Percentiles rank a stretch among this genome's conserved stretches.
phyloP scores from a whole-genome alignment of 2,888 invertebrate species.

The Hyposoter didymator region DNA sequence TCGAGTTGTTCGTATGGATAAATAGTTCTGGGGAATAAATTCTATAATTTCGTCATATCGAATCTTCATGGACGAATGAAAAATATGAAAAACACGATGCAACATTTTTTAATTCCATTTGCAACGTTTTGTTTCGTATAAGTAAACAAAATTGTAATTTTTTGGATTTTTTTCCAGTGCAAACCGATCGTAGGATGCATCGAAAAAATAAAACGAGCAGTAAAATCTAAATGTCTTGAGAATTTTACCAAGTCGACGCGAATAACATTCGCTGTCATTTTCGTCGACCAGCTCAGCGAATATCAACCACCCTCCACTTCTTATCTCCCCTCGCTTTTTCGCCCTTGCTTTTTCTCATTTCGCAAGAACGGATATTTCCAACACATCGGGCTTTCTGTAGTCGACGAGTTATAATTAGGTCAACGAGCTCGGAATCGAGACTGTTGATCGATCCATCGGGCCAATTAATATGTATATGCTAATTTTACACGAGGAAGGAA shows the following conservation, averaged over 20 bases:
- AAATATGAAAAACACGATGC: not conserved
- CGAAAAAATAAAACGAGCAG: not conserved
- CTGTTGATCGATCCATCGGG: conserved; percentile 52
- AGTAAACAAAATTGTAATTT: not conserved
- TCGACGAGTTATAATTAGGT: conserved; percentile 60
- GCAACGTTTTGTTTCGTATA: not conserved
- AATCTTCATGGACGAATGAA: not conserved
- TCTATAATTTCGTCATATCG: not conserved
- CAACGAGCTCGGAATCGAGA: conserved; percentile 62
- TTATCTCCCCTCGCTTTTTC: not conserved
- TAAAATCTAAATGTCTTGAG: not conserved
- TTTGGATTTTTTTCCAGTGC: not conserved
- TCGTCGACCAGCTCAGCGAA: not conserved
- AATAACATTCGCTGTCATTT: not conserved
- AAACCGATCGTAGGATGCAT: not conserved
- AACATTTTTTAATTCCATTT: not conserved
- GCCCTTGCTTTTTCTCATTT: conserved; percentile 5
- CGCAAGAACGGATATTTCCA: conserved; percentile 26
- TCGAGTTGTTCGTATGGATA: not conserved
- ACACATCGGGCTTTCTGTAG: conserved; percentile 10
- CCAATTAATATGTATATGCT: conserved; percentile 48
- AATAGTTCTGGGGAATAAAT: not conserved
- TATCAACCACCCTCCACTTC: not conserved
- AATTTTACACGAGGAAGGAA: conserved; percentile 22
- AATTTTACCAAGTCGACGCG: not conserved